A percentile compares a stretch with the other conserved stretches of the same genome.
Evolutionary conservation across 2,888 invertebrate species (phyloP).

Genomic region (Andrena hattorfiana): DNA sequence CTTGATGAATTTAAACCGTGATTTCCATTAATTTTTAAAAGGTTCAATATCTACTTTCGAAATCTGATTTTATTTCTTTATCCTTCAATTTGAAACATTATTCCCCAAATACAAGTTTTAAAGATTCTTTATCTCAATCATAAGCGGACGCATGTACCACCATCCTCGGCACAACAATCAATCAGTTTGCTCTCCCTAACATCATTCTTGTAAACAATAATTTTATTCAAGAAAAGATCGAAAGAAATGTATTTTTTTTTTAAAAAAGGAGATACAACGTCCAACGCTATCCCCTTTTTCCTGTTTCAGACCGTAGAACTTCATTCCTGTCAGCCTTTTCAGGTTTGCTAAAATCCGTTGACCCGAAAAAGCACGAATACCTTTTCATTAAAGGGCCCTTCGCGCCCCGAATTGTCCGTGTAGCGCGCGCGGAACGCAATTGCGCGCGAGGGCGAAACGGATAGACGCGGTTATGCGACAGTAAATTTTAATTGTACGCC

Average conservation of each 20-base stretch:
- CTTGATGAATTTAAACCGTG: too few relatives aligned
- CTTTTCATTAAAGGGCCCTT: slow-evolving; percentile 29
- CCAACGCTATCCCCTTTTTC: background rate
- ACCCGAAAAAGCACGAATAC: slow-evolving; percentile 15
- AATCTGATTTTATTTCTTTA: too few relatives aligned
- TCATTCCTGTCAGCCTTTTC: background rate
- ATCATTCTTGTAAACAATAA: background rate
- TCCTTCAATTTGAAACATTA: too few relatives aligned
- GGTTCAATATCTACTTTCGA: too few relatives aligned
- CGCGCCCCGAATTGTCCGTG: slow-evolving; percentile 3
- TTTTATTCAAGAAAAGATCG: background rate
- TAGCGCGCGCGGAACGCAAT: slow-evolving; percentile 20
- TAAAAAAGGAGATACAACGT: background rate
- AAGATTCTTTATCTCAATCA: too few relatives aligned
- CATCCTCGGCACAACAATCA: too few relatives aligned
- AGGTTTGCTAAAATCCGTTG: background rate
- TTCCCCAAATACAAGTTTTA: too few relatives aligned
- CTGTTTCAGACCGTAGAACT: background rate
- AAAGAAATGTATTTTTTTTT: background rate
- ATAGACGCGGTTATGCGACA: slow-evolving; percentile 71
- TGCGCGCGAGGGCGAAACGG: slow-evolving; percentile 47
- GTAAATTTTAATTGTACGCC: slow-evolving; percentile 78
- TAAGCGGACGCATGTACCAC: too few relatives aligned
- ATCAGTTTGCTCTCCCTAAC: background rate
- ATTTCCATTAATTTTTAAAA: too few relatives aligned